Evolutionary conservation across 1,140 invertebrate species (phyloP).

Genomic region (Heliconius hermathena): DNA sequence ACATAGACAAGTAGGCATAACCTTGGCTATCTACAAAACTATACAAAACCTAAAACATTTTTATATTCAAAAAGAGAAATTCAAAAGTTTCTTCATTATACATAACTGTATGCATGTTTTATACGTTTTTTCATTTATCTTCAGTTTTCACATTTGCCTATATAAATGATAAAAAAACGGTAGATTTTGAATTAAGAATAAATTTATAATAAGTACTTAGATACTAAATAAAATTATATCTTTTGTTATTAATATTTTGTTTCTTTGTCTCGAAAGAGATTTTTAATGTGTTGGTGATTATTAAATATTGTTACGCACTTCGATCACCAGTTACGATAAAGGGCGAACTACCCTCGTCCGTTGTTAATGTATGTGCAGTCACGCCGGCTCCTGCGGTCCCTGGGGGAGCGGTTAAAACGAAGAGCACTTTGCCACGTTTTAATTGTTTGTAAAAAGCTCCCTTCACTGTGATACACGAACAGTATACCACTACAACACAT

Average conservation of each 20-base stretch:
- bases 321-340: slow-evolving; percentile 39
- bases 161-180: too few species aligned
- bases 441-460: slow-evolving; percentile 62
- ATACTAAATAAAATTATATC: neutral
- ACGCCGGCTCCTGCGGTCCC: slow-evolving; percentile 49
- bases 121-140: too few species aligned
- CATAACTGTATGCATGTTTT: too few species aligned
- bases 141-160: too few species aligned
- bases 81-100: too few species aligned
- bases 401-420: slow-evolving; percentile 63
- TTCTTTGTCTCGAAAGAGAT: neutral
- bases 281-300: neutral
- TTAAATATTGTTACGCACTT: slow-evolving; percentile 15
- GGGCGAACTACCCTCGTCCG: slow-evolving; percentile 45
- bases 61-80: too few species aligned
- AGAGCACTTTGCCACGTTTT: slow-evolving; percentile 55
- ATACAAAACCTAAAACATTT: too few species aligned
- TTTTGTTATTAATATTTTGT: neutral
- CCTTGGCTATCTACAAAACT: too few species aligned
- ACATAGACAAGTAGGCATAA: too few species aligned
- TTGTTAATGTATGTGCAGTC: slow-evolving; percentile 65
- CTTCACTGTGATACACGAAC: slow-evolving; percentile 13
- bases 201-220: too few species aligned
- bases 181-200: too few species aligned
- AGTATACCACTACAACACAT: neutral